A percentile compares a stretch with the other conserved stretches of the same genome.
These are phyloP conservation scores for Pseudomyrmex flavicornis DNA, from an alignment of 1,140 invertebrate species.

Conservation along the genomic window DNA sequence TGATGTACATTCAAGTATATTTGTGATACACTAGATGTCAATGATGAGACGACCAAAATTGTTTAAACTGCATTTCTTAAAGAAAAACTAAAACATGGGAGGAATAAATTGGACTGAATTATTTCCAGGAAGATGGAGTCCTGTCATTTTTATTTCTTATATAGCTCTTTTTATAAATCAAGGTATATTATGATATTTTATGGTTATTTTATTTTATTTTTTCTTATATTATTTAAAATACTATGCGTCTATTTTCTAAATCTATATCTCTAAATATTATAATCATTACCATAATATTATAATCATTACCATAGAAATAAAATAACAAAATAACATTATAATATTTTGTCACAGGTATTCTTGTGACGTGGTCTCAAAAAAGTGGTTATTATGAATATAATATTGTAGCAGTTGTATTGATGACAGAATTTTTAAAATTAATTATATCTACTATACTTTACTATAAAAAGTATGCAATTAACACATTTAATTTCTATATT, in stretches of 20 bases:
- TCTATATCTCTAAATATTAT: background rate
- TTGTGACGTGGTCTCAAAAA: constrained; percentile 95
- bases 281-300: background rate
- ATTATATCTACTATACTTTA: constrained; percentile 90
- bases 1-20: no score
- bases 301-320: background rate
- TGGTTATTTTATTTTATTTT: background rate
- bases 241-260: background rate
- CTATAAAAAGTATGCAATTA: constrained; percentile 88
- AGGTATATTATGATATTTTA: constrained; percentile 85
- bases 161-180: constrained; percentile 93
- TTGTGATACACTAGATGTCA: background rate
- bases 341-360: constrained; percentile 89
- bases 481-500: constrained; percentile 10
- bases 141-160: constrained; percentile 93
- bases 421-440: constrained; percentile 95
- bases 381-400: constrained; percentile 95
- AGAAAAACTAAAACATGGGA: constrained; percentile 66
- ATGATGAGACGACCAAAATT: constrained; percentile 16
- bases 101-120: constrained; percentile 88
- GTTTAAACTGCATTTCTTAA: background rate
- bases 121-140: constrained; percentile 92
- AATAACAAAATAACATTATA: background rate
- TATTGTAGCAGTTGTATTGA: constrained; percentile 93
- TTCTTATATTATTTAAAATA: background rate